phyloP scores from a whole-genome alignment of 2,888 invertebrate genomes.

The Argynnis bischoffii region DNA sequence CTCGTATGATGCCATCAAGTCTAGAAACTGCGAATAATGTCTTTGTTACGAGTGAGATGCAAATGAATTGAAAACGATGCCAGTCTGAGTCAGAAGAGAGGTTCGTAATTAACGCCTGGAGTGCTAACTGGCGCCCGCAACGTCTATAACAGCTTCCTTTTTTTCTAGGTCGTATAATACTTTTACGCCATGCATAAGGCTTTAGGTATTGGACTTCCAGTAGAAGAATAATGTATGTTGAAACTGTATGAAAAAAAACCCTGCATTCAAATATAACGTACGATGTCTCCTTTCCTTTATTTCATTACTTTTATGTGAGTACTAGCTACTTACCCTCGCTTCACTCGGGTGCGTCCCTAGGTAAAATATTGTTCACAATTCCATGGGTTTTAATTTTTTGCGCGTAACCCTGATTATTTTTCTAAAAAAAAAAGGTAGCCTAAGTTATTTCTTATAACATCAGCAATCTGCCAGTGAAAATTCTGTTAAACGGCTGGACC shows the following conservation, averaged over 20 bases:
- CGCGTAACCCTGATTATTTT: too few species aligned
- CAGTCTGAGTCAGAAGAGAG: conserved; percentile 58
- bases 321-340: too few species aligned
- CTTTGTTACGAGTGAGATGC: conserved; percentile 41
- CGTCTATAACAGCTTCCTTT: conserved; percentile 42
- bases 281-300: too few species aligned
- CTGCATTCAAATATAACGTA: background rate
- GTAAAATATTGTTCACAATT: too few species aligned
- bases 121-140: conserved; percentile 56
- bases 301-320: too few species aligned
- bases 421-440: too few species aligned
- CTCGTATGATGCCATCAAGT: conserved; percentile 24
- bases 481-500: too few species aligned
- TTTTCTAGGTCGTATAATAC: conserved; percentile 37
- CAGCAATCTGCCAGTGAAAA: too few species aligned
- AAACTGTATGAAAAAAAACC: background rate
- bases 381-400: too few species aligned
- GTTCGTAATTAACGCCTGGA: conserved; percentile 60
- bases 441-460: too few species aligned
- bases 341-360: too few species aligned
- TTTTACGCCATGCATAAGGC: conserved; percentile 16
- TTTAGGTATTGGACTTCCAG: background rate
- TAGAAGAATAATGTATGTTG: background rate
- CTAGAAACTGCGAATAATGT: conserved; percentile 18
- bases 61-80: conserved; percentile 50